Base-by-base conservation (phyloP, 2,888 invertebrate genomes). In the Rutpela maculata region DNA sequence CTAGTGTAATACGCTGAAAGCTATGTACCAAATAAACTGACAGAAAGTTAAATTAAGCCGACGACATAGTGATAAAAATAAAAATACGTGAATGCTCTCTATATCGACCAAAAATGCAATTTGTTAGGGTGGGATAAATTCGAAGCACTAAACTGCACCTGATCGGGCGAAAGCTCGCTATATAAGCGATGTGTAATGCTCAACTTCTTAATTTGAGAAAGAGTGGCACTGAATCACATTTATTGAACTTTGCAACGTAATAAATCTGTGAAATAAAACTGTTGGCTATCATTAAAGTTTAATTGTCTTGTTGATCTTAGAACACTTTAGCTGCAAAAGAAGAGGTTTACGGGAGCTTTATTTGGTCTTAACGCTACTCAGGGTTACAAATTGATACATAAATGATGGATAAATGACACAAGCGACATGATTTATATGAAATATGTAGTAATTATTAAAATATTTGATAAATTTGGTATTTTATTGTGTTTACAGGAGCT, bases 91-190 rank as follows among this genome's bases (percentile, higher is more conserved):
- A 26, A 17, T 35, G 15, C 18, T 26, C 35, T 66, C 55, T 26
- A 59, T 35, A 31, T 69, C 69, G 57, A 69, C 57, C 35, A 31
- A 62, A 69, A 31, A 59, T 57, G 57, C 35, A 69, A 56, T 69
- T 31, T 59, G 69, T 26, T 17, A 43, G 66, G 19, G 19, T 11
- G 22, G 38, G 15, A 31, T 31, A 59, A 69, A 19, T 65, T 65
- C 43, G 12, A 31, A 19, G 65, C 43, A 65, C 43, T 43, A 65
- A 65, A 43, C 62, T 43, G 18, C 65, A 43, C 43, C 43, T 12
- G 65, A 65, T 65, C 18, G 18, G 1, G 43, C 43, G 31, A 22
- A 22, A 4, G 62, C 15, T 62, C 19, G n/a, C 22, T 50, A 62
- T 22, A n/a, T 6, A 62, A n/a, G 62, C 9, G 31, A 31, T 31